A percentile compares a stretch with the other conserved stretches of the same genome.
Evolutionary conservation across 2,113 vertebrate genomes (phyloP).

Genomic region (Poecilia latipinna): DNA sequence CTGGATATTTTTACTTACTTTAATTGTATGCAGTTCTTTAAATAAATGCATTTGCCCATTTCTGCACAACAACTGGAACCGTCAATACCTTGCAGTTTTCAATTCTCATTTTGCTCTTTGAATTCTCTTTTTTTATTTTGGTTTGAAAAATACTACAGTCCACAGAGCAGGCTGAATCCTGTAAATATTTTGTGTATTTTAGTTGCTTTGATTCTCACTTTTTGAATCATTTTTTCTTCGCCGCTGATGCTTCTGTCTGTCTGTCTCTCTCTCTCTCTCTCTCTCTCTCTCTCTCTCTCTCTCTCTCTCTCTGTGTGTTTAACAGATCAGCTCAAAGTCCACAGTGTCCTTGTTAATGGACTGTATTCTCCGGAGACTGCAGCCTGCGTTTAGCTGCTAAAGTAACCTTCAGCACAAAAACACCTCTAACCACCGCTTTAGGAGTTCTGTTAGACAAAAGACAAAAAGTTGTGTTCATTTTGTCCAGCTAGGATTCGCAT

Average conservation of each 20-base stretch:
- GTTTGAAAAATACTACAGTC: not conserved
- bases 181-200: not conserved
- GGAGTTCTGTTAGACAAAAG: constrained; percentile 9
- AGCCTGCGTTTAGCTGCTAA: constrained; percentile 13
- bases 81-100: too few relatives aligned
- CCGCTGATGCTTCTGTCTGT: not conserved
- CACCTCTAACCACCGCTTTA: constrained; percentile 3
- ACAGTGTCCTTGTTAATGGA: constrained; percentile 24
- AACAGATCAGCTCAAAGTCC: not conserved
- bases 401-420: constrained; percentile 18
- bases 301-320: not conserved
- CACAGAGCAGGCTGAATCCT: not conserved
- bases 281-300: too few relatives aligned
- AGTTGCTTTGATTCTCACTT: not conserved
- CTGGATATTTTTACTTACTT: too few relatives aligned
- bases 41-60: too few relatives aligned
- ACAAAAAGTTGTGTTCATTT: not conserved
- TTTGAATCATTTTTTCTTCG: not conserved
- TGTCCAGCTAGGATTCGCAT: constrained; percentile 3
- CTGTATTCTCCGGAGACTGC: constrained; percentile 31
- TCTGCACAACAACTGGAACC: too few relatives aligned
- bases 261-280: not conserved
- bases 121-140: not conserved
- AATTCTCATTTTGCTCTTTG: not conserved
- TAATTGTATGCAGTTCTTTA: too few relatives aligned